These are phyloP conservation scores for Diglossa cyanea DNA, from an alignment of 2,797 vertebrate genomes.

Conservation along the genomic window DNA sequence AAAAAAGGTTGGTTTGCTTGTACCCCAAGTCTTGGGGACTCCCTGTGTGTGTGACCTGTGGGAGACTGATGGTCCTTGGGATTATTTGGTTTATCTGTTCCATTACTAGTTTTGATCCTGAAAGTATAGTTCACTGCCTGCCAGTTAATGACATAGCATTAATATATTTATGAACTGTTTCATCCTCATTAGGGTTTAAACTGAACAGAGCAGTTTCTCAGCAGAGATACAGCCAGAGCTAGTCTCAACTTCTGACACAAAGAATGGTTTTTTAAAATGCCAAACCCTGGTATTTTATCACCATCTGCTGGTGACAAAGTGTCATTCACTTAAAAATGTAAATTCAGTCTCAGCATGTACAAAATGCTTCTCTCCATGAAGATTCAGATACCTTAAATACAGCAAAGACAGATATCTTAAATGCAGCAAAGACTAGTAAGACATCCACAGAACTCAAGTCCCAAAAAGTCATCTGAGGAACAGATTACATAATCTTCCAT, in stretches of 20 bases:
- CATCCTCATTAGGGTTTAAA: background rate
- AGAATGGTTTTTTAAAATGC: background rate
- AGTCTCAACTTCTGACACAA: background rate
- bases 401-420: background rate
- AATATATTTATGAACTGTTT: background rate
- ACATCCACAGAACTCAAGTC: background rate
- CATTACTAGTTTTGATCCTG: background rate
- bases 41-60: rapidly evolving
- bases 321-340: background rate
- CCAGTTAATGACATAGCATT: background rate
- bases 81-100: background rate
- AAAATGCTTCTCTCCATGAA: background rate
- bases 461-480: background rate
- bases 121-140: background rate
- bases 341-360: background rate
- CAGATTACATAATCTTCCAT: background rate
- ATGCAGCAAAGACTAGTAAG: background rate
- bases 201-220: background rate
- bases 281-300: slow-evolving; percentile 14
- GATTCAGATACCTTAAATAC: background rate
- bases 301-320: slow-evolving; percentile 42
- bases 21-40: background rate
- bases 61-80: background rate
- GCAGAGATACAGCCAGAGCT: background rate
- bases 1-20: background rate